Percentiles rank a stretch among this genome's conserved stretches.
phyloP scores from a whole-genome alignment of 2,113 vertebrate species.

The human (Homo sapiens) region DNA sequence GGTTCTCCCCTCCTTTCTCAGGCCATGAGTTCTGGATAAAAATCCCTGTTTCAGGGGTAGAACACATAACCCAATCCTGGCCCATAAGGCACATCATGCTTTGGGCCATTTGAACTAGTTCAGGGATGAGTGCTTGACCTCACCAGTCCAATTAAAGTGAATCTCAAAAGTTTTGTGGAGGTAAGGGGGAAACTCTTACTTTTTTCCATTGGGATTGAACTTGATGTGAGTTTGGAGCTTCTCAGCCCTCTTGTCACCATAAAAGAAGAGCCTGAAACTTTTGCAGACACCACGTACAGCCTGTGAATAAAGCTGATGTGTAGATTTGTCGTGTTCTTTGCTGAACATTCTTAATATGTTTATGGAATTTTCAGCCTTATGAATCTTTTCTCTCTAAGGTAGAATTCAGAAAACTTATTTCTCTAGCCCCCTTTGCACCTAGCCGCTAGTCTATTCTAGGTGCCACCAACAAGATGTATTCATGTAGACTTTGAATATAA shows the following conservation, averaged over 20 bases:
- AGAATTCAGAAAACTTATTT: neutral
- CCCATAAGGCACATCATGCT: neutral
- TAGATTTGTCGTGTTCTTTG: neutral
- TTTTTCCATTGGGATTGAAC: neutral
- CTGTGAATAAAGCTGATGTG: neutral
- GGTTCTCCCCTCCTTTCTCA: neutral
- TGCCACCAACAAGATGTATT: neutral
- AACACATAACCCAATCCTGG: neutral
- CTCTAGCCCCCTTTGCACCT: neutral
- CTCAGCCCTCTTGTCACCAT: neutral
- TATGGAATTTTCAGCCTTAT: neutral
- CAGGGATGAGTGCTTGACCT: neutral
- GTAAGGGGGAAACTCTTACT: neutral
- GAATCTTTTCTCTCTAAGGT: neutral
- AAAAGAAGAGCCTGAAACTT: neutral
- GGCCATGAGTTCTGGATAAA: neutral
- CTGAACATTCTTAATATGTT: neutral
- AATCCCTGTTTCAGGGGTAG: neutral
- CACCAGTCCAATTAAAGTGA: neutral
- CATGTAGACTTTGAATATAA: neutral
- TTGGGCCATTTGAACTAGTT: neutral
- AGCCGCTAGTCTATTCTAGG: neutral
- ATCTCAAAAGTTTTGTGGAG: neutral
- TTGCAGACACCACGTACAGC: neutral
- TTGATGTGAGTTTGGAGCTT: neutral